Evolutionary conservation across 2,888 invertebrate genomes (phyloP).

Genomic region (Dromius quadrimaculatus): DNA sequence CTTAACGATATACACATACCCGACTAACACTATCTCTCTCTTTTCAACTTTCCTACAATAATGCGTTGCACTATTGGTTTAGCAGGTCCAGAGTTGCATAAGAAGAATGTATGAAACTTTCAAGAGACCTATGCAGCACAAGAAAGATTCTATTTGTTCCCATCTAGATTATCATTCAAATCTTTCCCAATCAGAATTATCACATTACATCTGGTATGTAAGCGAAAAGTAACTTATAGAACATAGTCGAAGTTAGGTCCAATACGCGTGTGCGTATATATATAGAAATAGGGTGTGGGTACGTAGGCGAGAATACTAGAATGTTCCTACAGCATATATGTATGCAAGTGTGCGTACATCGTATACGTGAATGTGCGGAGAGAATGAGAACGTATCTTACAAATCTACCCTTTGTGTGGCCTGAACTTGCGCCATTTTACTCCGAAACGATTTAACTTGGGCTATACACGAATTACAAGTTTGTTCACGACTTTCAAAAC

Average conservation of each 20-base stretch:
- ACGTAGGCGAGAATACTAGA: slow-evolving; percentile 1
- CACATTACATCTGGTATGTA: slow-evolving; percentile 20
- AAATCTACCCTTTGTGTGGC: slow-evolving; percentile 43
- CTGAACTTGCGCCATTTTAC: slow-evolving; percentile 38
- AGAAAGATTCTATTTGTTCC: too few relatives aligned
- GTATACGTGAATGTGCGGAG: slow-evolving; percentile 25
- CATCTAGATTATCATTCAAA: too few relatives aligned
- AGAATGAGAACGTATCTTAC: slow-evolving; percentile 9
- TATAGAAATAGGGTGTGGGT: background rate
- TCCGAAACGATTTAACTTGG: slow-evolving; percentile 46
- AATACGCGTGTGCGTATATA: background rate
- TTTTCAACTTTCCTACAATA: too few relatives aligned
- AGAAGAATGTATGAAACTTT: too few relatives aligned
- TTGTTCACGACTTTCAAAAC: slow-evolving; percentile 47
- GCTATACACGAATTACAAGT: slow-evolving; percentile 49
- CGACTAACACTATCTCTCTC: too few relatives aligned
- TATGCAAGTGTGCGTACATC: slow-evolving; percentile 23
- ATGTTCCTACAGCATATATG: background rate
- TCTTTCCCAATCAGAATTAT: too few relatives aligned
- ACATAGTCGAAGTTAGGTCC: slow-evolving; percentile 6
- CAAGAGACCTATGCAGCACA: too few relatives aligned
- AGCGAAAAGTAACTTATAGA: background rate
- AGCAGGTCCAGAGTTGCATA: too few relatives aligned
- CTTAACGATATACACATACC: too few relatives aligned
- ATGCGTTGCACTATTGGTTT: too few relatives aligned